Conservation (phyloP, 2,113 vertebrate species). For the Psephotus haematonotus region DNA sequence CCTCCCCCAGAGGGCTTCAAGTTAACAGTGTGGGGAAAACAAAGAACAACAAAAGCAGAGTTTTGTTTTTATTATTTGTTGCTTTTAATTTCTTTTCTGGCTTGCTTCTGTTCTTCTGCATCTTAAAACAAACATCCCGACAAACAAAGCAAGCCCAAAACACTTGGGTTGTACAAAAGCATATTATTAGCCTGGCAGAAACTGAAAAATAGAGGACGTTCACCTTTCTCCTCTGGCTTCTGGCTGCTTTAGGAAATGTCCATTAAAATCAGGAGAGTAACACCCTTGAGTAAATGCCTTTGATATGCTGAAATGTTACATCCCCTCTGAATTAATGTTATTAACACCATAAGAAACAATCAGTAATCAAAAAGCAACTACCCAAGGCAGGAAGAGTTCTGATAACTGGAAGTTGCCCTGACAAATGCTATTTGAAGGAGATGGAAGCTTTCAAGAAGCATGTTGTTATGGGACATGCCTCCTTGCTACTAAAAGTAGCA, state of each 20-base stretch:
- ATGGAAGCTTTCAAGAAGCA: neutral
- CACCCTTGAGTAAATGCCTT: neutral
- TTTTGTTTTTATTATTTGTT: neutral
- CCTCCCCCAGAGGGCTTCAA: neutral
- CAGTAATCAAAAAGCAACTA: neutral
- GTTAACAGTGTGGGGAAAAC: neutral
- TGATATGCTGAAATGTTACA: neutral
- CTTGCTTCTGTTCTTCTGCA: neutral
- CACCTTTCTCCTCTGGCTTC: neutral
- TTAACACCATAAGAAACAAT: neutral
- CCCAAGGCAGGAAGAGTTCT: neutral
- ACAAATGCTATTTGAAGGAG: neutral
- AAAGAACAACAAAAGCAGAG: neutral
- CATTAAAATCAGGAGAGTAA: neutral
- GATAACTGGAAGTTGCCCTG: neutral
- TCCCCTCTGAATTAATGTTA: neutral
- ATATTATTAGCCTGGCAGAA: neutral
- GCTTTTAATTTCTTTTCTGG: slow-evolving; percentile 1
- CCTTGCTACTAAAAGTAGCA: neutral
- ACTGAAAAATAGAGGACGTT: neutral
- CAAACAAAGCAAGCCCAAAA: neutral
- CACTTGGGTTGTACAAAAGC: neutral
- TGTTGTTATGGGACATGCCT: neutral
- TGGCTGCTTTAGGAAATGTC: neutral
- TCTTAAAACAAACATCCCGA: neutral